Conservation (phyloP, 2,797 vertebrate species). For the Kryptolebias ocellatus region DNA sequence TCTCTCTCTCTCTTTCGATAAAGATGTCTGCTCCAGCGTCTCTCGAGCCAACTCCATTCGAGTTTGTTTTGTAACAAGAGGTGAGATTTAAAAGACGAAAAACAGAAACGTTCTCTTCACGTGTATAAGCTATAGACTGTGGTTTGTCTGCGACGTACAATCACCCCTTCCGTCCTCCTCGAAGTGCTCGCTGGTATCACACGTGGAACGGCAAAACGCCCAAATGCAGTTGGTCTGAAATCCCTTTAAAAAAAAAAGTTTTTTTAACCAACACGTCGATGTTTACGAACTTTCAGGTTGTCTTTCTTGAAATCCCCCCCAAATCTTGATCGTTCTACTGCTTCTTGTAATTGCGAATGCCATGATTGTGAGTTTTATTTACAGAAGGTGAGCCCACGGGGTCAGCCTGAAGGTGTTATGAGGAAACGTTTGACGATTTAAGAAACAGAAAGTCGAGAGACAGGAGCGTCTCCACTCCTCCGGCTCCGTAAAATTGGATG, state of each 20-base stretch:
- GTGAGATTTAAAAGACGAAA: conserved; percentile 50
- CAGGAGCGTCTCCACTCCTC: too few relatives aligned
- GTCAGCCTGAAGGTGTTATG: too few relatives aligned
- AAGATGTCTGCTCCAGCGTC: conserved; percentile 61
- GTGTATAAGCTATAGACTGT: conserved; percentile 36
- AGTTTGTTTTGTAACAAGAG: conserved; percentile 71
- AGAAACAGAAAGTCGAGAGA: too few relatives aligned
- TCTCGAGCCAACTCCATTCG: conserved; percentile 79
- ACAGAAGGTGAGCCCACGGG: neutral
- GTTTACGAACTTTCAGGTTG: too few relatives aligned
- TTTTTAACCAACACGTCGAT: too few relatives aligned
- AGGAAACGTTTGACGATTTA: too few relatives aligned
- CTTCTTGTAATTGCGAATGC: neutral
- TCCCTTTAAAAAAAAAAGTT: neutral
- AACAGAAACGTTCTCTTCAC: conserved; percentile 22
- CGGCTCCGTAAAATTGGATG: too few relatives aligned
- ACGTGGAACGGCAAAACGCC: conserved; percentile 7
- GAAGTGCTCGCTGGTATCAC: conserved; percentile 30
- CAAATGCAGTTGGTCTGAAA: neutral
- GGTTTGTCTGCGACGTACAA: conserved; percentile 90
- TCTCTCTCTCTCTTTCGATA: conserved; percentile 12
- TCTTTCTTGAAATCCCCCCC: too few relatives aligned
- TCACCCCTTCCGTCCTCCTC: conserved; percentile 75
- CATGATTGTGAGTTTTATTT: neutral
- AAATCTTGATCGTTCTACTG: too few relatives aligned